Evolutionary conservation across 2,113 vertebrate genomes (phyloP).

Genomic region (Lathamus discolor): DNA sequence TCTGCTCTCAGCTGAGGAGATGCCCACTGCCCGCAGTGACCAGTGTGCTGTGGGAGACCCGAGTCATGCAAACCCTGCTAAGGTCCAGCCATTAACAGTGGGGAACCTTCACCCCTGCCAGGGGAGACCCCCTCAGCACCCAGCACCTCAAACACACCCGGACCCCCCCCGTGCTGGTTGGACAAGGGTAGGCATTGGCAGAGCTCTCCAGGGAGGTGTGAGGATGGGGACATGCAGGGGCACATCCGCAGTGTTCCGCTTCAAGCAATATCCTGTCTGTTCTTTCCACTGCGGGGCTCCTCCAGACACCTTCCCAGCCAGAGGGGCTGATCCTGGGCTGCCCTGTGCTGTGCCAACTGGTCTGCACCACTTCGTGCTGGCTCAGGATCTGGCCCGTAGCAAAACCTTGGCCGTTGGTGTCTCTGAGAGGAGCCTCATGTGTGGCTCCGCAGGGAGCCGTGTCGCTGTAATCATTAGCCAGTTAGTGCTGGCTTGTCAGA

Average conservation of each 20-base stretch:
- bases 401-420: background rate
- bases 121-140: background rate
- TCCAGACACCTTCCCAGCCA: fast-evolving
- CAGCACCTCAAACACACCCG: fast-evolving
- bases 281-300: background rate
- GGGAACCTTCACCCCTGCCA: background rate
- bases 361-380: fast-evolving
- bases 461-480: constrained; percentile 44
- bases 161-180: background rate
- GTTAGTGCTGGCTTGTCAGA: background rate
- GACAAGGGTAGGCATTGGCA: background rate
- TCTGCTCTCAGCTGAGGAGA: background rate
- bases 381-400: background rate
- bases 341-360: background rate
- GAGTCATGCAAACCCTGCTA: background rate
- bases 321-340: background rate
- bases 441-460: background rate
- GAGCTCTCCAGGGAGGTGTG: fast-evolving
- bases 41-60: fast-evolving
- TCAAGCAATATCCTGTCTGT: background rate
- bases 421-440: background rate
- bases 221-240: background rate
- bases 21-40: background rate
- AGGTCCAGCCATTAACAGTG: background rate
- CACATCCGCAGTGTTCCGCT: background rate